These are phyloP conservation scores for Calliphora vicina DNA, from an alignment of 1,140 invertebrate species.

Conservation along the genomic window DNA sequence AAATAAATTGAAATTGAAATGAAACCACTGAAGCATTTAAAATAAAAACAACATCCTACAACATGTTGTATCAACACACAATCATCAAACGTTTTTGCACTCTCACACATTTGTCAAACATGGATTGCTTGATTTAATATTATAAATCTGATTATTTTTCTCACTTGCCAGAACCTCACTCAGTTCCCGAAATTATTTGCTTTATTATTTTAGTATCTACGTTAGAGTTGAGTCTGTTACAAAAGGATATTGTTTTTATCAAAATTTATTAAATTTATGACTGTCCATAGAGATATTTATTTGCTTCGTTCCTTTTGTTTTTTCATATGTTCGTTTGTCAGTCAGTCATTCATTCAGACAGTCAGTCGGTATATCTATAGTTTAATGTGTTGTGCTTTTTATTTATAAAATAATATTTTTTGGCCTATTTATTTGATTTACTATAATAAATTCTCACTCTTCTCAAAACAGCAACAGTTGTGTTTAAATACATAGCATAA, in stretches of 20 bases:
- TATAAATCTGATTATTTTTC: background rate
- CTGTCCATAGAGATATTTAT: conserved; percentile 9
- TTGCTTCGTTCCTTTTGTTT: background rate
- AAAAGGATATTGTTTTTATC: background rate
- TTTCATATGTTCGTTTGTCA: background rate
- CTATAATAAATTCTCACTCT: background rate
- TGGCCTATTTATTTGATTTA: conserved; percentile 16
- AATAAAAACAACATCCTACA: background rate
- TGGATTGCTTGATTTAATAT: conserved; percentile 3
- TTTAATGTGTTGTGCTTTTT: background rate
- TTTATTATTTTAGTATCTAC: no score
- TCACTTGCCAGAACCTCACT: background rate
- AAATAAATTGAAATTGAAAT: background rate
- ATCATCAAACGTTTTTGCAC: background rate
- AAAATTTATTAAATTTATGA: conserved; percentile 14
- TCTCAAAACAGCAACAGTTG: background rate
- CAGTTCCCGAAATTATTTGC: background rate
- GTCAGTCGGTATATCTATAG: background rate
- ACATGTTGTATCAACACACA: background rate
- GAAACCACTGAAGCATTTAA: background rate
- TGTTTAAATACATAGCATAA: background rate
- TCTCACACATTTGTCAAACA: background rate
- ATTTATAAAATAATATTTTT: background rate
- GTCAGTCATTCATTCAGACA: background rate
- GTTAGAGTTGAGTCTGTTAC: background rate